Percentiles rank a stretch among this genome's conserved stretches.
phyloP scores from a whole-genome alignment of 1,140 invertebrate genomes.

The Lysiphlebus fabarum region DNA sequence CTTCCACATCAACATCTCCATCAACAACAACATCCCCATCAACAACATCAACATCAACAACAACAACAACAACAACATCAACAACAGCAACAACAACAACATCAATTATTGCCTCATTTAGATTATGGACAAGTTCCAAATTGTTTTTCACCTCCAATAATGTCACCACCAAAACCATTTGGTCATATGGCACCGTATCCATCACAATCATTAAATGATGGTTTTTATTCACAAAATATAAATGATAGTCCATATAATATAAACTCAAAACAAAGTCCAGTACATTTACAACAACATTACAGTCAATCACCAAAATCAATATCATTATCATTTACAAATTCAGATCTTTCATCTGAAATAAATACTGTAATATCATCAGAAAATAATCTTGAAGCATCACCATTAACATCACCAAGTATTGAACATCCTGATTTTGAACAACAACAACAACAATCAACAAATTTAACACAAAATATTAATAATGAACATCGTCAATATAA shows the following conservation, averaged over 20 bases:
- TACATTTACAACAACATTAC: slow-evolving; percentile 54
- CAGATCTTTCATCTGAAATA: slow-evolving; percentile 73
- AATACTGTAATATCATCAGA: slow-evolving; percentile 74
- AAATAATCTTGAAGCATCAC: slow-evolving; percentile 60
- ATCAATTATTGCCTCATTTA: slow-evolving; percentile 35
- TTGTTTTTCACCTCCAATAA: slow-evolving; percentile 58
- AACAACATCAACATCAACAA: slow-evolving; percentile 29
- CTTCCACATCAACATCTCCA: slow-evolving; percentile 30
- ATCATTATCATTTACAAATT: slow-evolving; percentile 67
- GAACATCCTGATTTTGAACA: slow-evolving; percentile 76
- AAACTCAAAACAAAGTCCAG: slow-evolving; percentile 52
- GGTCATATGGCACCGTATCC: slow-evolving; percentile 51
- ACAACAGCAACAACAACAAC: slow-evolving; percentile 27
- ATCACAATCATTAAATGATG: slow-evolving; percentile 24
- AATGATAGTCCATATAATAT: slow-evolving; percentile 51
- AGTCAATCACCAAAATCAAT: slow-evolving; percentile 61
- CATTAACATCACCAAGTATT: slow-evolving; percentile 64
- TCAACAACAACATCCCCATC: slow-evolving; percentile 24
- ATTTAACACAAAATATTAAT: too few species aligned
- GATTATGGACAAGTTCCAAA: slow-evolving; percentile 52
- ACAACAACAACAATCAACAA: too few species aligned
- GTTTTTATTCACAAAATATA: slow-evolving; percentile 39
- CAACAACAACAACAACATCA: slow-evolving; percentile 22
- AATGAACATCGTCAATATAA: slow-evolving; percentile 57
- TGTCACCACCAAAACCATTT: slow-evolving; percentile 50